Evolutionary conservation across 2,888 invertebrate genomes (phyloP).

Genomic region (Gnatocerus cornutus): DNA sequence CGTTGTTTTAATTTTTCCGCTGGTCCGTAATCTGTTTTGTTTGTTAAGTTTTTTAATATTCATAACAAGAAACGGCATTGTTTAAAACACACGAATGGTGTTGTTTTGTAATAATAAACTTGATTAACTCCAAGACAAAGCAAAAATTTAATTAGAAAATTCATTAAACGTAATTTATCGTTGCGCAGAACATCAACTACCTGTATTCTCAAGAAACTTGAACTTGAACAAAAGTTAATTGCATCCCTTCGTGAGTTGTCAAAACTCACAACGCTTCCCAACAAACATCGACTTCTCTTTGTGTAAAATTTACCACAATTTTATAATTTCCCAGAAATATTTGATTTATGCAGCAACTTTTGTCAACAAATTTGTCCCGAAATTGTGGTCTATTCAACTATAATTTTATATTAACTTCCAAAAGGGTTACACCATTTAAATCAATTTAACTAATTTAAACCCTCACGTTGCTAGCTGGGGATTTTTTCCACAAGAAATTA

Average conservation of each 20-base stretch:
- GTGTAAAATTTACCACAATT: neutral
- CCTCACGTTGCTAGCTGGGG: neutral
- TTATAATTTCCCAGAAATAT: too few species aligned
- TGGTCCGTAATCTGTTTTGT: neutral
- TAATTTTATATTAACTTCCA: conserved; percentile 29
- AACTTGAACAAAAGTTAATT: conserved; percentile 19
- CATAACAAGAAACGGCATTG: neutral
- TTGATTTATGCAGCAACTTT: conserved; percentile 14
- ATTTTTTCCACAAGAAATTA: conserved; percentile 17
- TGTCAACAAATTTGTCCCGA: conserved; percentile 21
- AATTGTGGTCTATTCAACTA: neutral
- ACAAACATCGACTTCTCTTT: neutral
- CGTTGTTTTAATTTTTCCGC: too few species aligned
- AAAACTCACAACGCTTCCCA: conserved; percentile 8
- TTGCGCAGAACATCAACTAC: conserved; percentile 14
- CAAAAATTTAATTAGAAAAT: conserved; percentile 25
- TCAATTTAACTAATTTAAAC: conserved; percentile 24
- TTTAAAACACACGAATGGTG: neutral
- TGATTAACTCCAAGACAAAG: conserved; percentile 5
- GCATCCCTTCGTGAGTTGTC: conserved; percentile 16
- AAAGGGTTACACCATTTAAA: conserved; percentile 29
- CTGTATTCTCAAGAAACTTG: conserved; percentile 6
- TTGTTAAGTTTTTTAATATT: neutral
- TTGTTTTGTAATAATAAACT: conserved; percentile 2
- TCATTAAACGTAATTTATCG: conserved; percentile 20